Conservation (phyloP, 2,888 invertebrate genomes). For the Pristionchus entomophagus region DNA sequence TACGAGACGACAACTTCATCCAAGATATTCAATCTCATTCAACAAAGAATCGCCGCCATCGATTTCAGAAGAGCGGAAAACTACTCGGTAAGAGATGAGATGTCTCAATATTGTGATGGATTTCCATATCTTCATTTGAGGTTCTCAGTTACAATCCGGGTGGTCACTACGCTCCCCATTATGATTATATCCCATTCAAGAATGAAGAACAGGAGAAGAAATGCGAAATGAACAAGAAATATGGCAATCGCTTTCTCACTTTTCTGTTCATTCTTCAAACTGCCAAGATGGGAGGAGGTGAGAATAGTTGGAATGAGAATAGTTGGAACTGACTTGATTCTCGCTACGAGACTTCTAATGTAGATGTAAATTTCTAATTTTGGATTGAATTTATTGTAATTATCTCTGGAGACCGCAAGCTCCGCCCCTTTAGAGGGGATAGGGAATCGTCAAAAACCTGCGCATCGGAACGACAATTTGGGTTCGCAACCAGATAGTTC, state of each 20-base stretch:
- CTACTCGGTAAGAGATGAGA: slow-evolving; percentile 29
- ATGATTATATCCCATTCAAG: slow-evolving; percentile 53
- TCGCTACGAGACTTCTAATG: too few species aligned
- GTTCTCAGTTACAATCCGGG: slow-evolving; percentile 61
- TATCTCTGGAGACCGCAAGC: too few species aligned
- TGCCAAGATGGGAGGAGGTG: slow-evolving; percentile 57
- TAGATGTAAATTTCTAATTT: too few species aligned
- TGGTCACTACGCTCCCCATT: slow-evolving; percentile 67
- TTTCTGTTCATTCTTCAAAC: slow-evolving; percentile 52
- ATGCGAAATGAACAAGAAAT: slow-evolving; percentile 43
- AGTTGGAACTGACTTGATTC: too few species aligned
- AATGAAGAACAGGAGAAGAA: background rate
- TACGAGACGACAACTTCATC: slow-evolving; percentile 10
- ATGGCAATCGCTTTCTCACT: slow-evolving; percentile 58
- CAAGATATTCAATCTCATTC: slow-evolving; percentile 47
- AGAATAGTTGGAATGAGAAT: background rate
- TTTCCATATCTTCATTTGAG: slow-evolving; percentile 49
- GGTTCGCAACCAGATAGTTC: too few species aligned
- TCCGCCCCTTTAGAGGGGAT: too few species aligned
- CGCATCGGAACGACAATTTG: too few species aligned
- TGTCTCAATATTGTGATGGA: too few species aligned
- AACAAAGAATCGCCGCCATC: slow-evolving; percentile 38
- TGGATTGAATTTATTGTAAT: too few species aligned
- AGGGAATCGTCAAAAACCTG: too few species aligned
- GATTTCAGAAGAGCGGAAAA: slow-evolving; percentile 50